These are phyloP conservation scores for Barypeithes pellucidus DNA, from an alignment of 2,888 invertebrate species.

Conservation along the genomic window DNA sequence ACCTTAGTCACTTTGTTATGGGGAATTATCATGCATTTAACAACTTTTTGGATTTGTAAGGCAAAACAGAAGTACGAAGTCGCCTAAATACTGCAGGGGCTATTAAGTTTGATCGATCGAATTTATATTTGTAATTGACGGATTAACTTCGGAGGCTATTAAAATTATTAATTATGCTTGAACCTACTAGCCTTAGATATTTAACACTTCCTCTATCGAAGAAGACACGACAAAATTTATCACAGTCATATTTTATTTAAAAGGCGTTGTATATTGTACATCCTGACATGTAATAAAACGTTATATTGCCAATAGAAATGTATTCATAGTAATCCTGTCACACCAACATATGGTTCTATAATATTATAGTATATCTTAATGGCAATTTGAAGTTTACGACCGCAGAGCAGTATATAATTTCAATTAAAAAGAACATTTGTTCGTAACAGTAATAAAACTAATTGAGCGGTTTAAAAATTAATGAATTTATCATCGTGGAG, in stretches of 20 bases:
- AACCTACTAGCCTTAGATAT: neutral
- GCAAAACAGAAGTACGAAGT: no score
- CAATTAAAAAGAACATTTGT: no score
- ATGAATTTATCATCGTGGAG: no score
- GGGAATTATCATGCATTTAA: no score
- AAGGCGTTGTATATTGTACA: neutral
- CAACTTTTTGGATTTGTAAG: no score
- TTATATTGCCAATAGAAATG: constrained; percentile 1
- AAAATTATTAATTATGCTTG: neutral
- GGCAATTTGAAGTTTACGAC: no score
- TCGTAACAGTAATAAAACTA: no score
- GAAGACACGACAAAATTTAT: constrained; percentile 1
- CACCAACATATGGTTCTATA: neutral
- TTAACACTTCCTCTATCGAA: neutral
- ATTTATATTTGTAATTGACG: neutral
- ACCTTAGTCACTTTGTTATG: no score
- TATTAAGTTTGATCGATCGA: neutral
- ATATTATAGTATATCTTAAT: no score
- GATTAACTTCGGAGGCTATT: neutral
- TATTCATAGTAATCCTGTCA: neutral
- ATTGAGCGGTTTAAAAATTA: no score
- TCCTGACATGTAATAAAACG: neutral
- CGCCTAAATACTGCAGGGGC: no score
- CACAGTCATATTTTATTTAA: constrained; percentile 2
- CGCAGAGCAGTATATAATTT: no score